Evolutionary conservation across 35 echinoderm and acorn worm species (phyloP), one percentile per base, ranked within the genome.

Genomic region (Lytechinus pictus): DNA sequence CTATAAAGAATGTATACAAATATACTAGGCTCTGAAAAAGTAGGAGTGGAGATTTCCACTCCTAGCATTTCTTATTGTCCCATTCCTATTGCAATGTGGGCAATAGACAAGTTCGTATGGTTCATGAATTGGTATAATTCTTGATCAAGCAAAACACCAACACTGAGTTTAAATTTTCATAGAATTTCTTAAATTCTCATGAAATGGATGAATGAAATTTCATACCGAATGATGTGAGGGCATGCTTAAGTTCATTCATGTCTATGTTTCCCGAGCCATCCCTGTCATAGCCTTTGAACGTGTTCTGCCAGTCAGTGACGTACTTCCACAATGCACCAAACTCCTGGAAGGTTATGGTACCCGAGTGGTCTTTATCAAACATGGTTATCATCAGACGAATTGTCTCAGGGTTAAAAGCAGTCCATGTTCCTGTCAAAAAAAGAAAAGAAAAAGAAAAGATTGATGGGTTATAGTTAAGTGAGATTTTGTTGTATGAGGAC

Each of bases 251-350:
- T 96, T 99, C 98, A 61, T 96, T 95, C 94, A 97, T 95, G 92
- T 99, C 98, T 16, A 99, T 99, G 54, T 87, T 94, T 66, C 98
- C 98, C 28, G 98, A 99, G 53, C 98, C 98, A 89, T 99, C 98
- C 55, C 95, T 96, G 87, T 99, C 98, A 54, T 99, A 99, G n/a
- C 95, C 94, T 53, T 97, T 72, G 87, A 99, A 99, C n/a, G 98
- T 98, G 0, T 27, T 95, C 93, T 99, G 98, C 98, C 98, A 99
- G 94, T 99, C 97, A 54, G 98, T 99, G 57, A 99, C 97, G 89
- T 99, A 99, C 89, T 99, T 99, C 98, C 98, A 99, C 7, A 99
- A 92, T 10, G 96, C 89, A 24, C 98, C 98, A 98, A 99, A 99
- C 95, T 99, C 98, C 44, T 99, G 97, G 94, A 99, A 99, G 95